These are phyloP conservation scores for Aldabrachelys gigantea DNA, from an alignment of 2,113 vertebrate species.

Conservation along the genomic window DNA sequence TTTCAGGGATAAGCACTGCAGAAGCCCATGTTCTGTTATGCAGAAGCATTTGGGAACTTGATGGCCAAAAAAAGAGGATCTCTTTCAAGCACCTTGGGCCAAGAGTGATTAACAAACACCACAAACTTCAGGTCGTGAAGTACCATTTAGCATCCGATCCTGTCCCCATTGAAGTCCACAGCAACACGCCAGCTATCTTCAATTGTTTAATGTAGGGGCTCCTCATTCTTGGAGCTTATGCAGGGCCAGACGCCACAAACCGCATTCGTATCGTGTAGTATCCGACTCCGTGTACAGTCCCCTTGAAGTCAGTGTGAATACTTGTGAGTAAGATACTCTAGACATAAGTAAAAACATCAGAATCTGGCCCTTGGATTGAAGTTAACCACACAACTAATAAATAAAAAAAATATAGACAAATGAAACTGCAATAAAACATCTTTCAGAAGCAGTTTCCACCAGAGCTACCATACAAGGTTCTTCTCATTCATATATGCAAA, in stretches of 20 bases:
- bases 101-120: too few species aligned
- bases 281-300: fast-evolving
- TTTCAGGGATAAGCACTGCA: too few species aligned
- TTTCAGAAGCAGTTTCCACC: neutral
- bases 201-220: neutral
- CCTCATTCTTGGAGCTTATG: neutral
- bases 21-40: too few species aligned
- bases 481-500: neutral
- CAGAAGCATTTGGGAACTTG: too few species aligned
- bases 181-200: neutral
- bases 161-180: neutral
- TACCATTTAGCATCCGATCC: too few species aligned
- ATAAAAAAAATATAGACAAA: neutral
- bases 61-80: too few species aligned
- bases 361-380: neutral
- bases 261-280: neutral
- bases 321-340: neutral
- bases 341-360: fast-evolving
- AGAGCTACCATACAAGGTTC: neutral
- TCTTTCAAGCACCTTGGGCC: too few species aligned
- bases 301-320: neutral
- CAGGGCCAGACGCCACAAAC: neutral
- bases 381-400: neutral
- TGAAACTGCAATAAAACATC: neutral
- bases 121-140: too few species aligned